These are phyloP conservation scores for Sebastes cheni DNA, from an alignment of 2,797 vertebrate species.

Conservation along the genomic window DNA sequence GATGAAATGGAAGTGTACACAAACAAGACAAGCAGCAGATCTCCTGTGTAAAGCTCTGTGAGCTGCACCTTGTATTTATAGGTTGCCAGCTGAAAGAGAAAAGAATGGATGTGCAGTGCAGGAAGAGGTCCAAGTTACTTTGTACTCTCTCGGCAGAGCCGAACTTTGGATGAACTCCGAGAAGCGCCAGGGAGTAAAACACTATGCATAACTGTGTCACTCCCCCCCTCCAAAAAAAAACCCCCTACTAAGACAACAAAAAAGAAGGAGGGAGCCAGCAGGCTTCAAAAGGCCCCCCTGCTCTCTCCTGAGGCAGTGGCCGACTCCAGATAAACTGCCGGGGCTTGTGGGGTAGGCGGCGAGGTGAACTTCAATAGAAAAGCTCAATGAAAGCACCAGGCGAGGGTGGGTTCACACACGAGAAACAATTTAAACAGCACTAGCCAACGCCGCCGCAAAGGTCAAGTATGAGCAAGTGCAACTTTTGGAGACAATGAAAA, in stretches of 20 bases:
- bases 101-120: slow-evolving; percentile 85
- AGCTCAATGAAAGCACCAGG: slow-evolving; percentile 68
- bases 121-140: slow-evolving; percentile 91
- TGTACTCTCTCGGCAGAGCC: slow-evolving; percentile 89
- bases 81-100: slow-evolving; percentile 50
- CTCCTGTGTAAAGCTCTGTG: slow-evolving; percentile 16
- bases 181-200: slow-evolving; percentile 81
- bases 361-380: slow-evolving; percentile 76
- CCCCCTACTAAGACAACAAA: slow-evolving; percentile 71
- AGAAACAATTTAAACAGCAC: slow-evolving; percentile 72
- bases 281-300: slow-evolving; percentile 77
- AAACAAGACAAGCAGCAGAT: slow-evolving; percentile 28
- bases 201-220: slow-evolving; percentile 77
- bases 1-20: neutral
- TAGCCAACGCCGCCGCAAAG: slow-evolving; percentile 51
- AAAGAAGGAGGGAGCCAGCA: slow-evolving; percentile 63
- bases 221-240: slow-evolving; percentile 36
- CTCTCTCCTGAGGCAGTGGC: slow-evolving; percentile 77
- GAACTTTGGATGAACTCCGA: slow-evolving; percentile 95
- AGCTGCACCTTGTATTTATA: slow-evolving; percentile 58
- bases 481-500: slow-evolving; percentile 56
- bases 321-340: slow-evolving; percentile 79
- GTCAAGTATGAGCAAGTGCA: slow-evolving; percentile 66
- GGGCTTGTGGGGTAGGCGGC: slow-evolving; percentile 42
- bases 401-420: slow-evolving; percentile 54